Conservation (phyloP, 2,888 invertebrate genomes). For the Herminia tarsipennalis region DNA sequence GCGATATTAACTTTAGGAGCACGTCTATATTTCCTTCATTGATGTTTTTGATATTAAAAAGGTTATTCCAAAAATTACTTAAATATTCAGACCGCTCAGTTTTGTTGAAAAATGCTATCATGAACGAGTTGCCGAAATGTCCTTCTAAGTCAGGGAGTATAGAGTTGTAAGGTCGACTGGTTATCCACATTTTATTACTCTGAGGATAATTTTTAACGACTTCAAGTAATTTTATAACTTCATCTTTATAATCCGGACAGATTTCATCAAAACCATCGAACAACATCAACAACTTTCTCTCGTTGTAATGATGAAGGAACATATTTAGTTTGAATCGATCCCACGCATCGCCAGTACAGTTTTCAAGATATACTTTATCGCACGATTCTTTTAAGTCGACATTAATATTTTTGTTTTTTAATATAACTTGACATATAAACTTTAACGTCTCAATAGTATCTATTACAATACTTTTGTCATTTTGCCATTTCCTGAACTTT, state of each 20-base stretch:
- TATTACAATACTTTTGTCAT: not conserved
- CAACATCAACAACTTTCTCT: slow-evolving; percentile 21
- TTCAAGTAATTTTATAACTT: slow-evolving; percentile 13
- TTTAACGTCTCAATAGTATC: not conserved
- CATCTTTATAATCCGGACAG: slow-evolving; percentile 23
- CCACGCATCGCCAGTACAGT: not conserved
- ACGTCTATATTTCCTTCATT: slow-evolving; percentile 9
- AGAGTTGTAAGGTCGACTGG: slow-evolving; percentile 26
- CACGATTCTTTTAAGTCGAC: not conserved
- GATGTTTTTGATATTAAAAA: slow-evolving; percentile 11
- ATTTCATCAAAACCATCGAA: slow-evolving; percentile 41
- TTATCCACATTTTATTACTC: slow-evolving; percentile 23
- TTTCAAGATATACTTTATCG: not conserved
- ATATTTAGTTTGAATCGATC: not conserved
- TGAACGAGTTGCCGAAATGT: not conserved
- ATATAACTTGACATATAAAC: not conserved
- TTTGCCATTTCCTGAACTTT: not conserved
- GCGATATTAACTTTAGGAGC: not conserved
- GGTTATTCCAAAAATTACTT: slow-evolving; percentile 10
- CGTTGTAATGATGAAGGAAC: slow-evolving; percentile 7
- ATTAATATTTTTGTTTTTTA: not conserved
- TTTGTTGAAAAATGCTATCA: slow-evolving; percentile 3
- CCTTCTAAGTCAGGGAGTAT: slow-evolving; percentile 3
- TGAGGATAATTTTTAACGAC: not conserved
- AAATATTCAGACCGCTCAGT: slow-evolving; percentile 12